Evolutionary conservation across 2,113 vertebrate species (phyloP), one percentile per base, ranked within the genome.

Genomic region (Rhinogobius similis): DNA sequence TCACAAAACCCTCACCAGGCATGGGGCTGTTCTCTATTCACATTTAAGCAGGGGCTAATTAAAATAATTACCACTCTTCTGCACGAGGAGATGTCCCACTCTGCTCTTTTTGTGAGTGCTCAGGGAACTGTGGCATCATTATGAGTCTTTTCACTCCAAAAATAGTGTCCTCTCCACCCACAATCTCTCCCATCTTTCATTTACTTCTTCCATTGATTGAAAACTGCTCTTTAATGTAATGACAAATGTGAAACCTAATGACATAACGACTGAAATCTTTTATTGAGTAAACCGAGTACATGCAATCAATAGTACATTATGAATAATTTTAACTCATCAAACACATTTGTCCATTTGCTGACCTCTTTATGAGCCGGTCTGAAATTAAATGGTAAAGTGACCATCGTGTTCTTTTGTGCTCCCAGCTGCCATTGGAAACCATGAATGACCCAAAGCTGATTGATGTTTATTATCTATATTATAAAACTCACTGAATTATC

Each of bases 61-160:
- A 90, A 84, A 87, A 84, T 89, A 91, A 92, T 91, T 85, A 85
- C 75, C 63, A 64, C 78, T 85, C 79, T 86, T 79, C 73, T 56
- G 68, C 77, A 73, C 74, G 75, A 81, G 59, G 62, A 78, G 73
- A 79, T 64, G 65, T 80, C 24, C 46, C 36, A 24, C 62, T 56
- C 69, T 67, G 39, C 44, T 48, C 66, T 68, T 75, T 68, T 50
- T 69, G 55, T 68, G 20, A 38, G 48, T 41, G 74, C 80, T 86
- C 76, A 78, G 77, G 77, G 72, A 83, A 53, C n/a, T 21, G 73
- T 68, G 59, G 53, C 80, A 70, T 88, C 83, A 84, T 87, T 82
- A 86, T 38, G 65, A 70, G 62, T 20, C 81, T 62, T 73, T 86
- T 88, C 79, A 74, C 50, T 82, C 59, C 67, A 18, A 26, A 81